Conservation (phyloP, 2,888 invertebrate genomes). For the Argynnis bischoffii region DNA sequence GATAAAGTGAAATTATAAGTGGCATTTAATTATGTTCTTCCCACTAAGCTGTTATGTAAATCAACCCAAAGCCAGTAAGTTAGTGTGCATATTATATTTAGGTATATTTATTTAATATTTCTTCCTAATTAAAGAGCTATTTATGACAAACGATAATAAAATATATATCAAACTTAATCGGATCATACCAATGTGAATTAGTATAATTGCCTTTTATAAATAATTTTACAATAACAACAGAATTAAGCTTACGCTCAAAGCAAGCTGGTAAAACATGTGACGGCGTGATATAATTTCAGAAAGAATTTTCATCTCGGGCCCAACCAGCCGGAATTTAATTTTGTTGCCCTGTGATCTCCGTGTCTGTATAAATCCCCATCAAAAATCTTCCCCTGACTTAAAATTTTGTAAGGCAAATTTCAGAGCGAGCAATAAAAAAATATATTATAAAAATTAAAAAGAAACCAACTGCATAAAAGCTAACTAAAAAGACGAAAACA, state of each 20-base stretch:
- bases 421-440: neutral
- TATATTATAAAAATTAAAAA: no score
- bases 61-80: no score
- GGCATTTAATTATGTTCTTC: no score
- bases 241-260: slow-evolving; percentile 7
- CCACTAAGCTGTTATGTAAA: no score
- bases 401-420: slow-evolving; percentile 38
- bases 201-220: slow-evolving; percentile 12
- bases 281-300: slow-evolving; percentile 45
- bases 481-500: no score
- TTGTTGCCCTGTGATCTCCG: slow-evolving; percentile 46
- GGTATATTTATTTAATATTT: neutral
- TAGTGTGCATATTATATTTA: neutral
- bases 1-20: no score
- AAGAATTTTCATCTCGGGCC: slow-evolving; percentile 34
- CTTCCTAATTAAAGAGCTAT: slow-evolving; percentile 1
- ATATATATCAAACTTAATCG: slow-evolving; percentile 4
- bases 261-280: slow-evolving; percentile 35
- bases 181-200: slow-evolving; percentile 19
- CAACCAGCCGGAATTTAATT: slow-evolving; percentile 49
- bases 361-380: slow-evolving; percentile 44
- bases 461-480: no score
- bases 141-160: slow-evolving; percentile 1
- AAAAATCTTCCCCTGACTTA: slow-evolving; percentile 36
- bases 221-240: slow-evolving; percentile 13